Conservation (phyloP, 2,797 vertebrate species). For the Sarcophilus harrisii region DNA sequence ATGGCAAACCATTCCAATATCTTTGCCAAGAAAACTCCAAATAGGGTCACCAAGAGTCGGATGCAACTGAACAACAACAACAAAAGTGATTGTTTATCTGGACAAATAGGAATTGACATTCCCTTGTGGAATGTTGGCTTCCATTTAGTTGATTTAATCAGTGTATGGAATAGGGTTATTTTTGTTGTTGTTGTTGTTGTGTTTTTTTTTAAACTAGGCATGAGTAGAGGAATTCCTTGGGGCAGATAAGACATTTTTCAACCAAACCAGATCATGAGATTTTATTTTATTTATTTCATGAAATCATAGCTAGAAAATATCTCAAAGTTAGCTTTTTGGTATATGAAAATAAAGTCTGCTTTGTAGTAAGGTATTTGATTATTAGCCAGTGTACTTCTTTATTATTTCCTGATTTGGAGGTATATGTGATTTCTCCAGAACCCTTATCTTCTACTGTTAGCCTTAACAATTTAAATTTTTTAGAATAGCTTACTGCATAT, state of each 20-base stretch:
- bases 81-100: slow-evolving; percentile 70
- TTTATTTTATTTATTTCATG: slow-evolving; percentile 39
- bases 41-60: background rate
- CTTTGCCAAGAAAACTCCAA: background rate
- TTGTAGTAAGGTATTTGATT: background rate
- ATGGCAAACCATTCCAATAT: background rate
- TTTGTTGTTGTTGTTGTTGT: background rate
- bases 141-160: slow-evolving; percentile 70
- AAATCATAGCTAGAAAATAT: slow-evolving; percentile 39
- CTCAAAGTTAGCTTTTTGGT: slow-evolving; percentile 64
- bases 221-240: slow-evolving; percentile 53
- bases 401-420: background rate
- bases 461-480: background rate
- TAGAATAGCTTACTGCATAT: background rate
- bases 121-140: slow-evolving; percentile 75
- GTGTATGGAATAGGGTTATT: slow-evolving; percentile 61
- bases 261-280: slow-evolving; percentile 51
- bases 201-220: slow-evolving; percentile 25
- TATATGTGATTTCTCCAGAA: background rate
- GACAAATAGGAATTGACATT: slow-evolving; percentile 70
- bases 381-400: background rate
- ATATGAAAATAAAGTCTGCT: slow-evolving; percentile 39
- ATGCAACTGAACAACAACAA: background rate
- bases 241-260: slow-evolving; percentile 69
- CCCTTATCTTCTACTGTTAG: background rate